A percentile compares a stretch with the other conserved stretches of the same genome.
phyloP scores from a whole-genome alignment of 2,797 vertebrate species.

The Echeneis naucrates region DNA sequence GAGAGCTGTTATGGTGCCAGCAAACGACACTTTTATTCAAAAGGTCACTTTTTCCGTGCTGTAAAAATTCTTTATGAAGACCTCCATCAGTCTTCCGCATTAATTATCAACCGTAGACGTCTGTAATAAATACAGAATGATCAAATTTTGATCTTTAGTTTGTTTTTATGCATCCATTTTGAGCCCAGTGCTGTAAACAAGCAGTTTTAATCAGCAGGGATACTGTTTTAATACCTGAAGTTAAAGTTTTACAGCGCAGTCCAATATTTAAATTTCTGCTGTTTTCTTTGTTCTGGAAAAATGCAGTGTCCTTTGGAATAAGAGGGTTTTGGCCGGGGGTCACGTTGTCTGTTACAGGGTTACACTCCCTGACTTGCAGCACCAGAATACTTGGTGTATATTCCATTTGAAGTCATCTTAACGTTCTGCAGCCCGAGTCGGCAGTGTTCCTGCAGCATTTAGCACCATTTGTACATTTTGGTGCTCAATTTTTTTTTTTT shows the following conservation, averaged over 20 bases:
- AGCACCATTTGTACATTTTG: conserved; percentile 13
- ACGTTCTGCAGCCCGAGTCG: neutral
- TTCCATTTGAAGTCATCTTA: conserved; percentile 40
- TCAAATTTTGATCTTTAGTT: neutral
- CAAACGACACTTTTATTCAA: neutral
- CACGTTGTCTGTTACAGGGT: conserved; percentile 32
- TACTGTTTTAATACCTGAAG: conserved; percentile 3
- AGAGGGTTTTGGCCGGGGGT: conserved; percentile 13
- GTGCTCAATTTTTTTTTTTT: conserved; percentile 6
- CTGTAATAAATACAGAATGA: neutral
- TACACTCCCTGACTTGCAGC: conserved; percentile 19
- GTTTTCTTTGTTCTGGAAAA: conserved; percentile 32
- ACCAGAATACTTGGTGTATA: conserved; percentile 22
- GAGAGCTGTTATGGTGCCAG: neutral
- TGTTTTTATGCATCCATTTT: neutral
- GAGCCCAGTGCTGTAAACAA: neutral
- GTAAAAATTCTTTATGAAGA: neutral
- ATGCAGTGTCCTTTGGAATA: neutral
- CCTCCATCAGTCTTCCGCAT: neutral
- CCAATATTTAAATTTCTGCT: conserved; percentile 35
- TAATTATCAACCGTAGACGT: neutral
- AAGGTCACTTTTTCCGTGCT: neutral
- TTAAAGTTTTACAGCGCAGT: conserved; percentile 4
- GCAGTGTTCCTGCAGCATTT: conserved; percentile 21
- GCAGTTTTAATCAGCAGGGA: neutral